A percentile compares a stretch with the other conserved stretches of the same genome.
These are phyloP conservation scores for Lacerta bilineata DNA, from an alignment of 2,797 vertebrate species.

Conservation along the genomic window DNA sequence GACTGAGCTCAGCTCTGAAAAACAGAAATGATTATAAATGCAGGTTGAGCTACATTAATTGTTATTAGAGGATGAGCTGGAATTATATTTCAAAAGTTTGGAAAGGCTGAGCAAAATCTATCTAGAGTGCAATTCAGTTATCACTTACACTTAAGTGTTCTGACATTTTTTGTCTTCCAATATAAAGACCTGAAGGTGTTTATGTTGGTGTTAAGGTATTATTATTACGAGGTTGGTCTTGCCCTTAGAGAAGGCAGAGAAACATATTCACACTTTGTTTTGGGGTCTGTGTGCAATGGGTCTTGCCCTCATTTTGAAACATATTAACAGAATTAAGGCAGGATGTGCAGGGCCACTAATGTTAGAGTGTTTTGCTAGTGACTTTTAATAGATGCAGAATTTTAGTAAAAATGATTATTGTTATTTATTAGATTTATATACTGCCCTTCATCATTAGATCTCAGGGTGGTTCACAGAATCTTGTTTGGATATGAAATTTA, in stretches of 20 bases:
- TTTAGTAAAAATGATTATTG: background rate
- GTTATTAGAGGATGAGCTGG: background rate
- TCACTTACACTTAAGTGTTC: background rate
- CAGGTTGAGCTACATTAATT: background rate
- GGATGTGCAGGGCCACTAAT: background rate
- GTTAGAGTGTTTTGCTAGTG: background rate
- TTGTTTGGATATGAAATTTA: background rate
- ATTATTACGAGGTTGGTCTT: too few relatives aligned
- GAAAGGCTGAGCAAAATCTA: background rate
- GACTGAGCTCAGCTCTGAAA: constrained; percentile 13
- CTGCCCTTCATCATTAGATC: too few relatives aligned
- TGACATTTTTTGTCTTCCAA: background rate
- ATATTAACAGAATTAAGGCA: background rate
- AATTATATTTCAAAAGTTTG: background rate
- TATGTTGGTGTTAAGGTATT: background rate
- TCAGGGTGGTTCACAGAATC: background rate
- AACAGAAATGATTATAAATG: background rate
- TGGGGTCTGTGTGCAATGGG: background rate
- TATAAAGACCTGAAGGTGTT: background rate
- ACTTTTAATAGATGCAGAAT: background rate
- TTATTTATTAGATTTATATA: too few relatives aligned
- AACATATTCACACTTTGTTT: background rate
- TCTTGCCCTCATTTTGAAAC: background rate
- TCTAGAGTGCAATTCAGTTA: background rate
- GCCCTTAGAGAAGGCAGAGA: background rate